Percentiles rank a stretch among this genome's conserved stretches.
Evolutionary conservation across 1,140 invertebrate genomes (phyloP).

Genomic region (Drosophila nasuta): DNA sequence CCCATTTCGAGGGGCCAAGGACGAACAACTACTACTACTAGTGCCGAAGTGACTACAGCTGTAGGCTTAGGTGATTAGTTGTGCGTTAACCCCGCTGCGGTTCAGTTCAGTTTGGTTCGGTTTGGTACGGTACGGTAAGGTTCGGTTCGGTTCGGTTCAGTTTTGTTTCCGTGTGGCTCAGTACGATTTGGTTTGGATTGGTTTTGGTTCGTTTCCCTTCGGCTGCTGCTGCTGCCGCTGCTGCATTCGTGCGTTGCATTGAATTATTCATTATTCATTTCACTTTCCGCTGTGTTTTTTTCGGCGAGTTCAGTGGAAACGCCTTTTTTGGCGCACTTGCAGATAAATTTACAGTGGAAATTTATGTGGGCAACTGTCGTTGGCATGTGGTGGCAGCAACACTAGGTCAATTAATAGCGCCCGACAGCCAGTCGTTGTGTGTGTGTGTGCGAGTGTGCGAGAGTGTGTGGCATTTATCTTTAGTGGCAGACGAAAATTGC

Average conservation of each 20-base stretch:
- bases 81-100: constrained; percentile 71
- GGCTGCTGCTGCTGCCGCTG: constrained; percentile 26
- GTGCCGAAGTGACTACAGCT: neutral
- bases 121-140: constrained; percentile 13
- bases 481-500: constrained; percentile 30
- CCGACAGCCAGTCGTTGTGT: neutral
- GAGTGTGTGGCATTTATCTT: constrained; percentile 40
- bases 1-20: constrained; percentile 62
- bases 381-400: constrained; percentile 12
- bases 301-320: constrained; percentile 26
- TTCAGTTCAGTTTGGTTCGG: constrained; percentile 24
- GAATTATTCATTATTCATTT: constrained; percentile 64
- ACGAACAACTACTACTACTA: neutral
- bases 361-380: constrained; percentile 28
- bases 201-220: constrained; percentile 8
- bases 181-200: constrained; percentile 30
- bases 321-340: constrained; percentile 7
- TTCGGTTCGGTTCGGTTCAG: neutral
- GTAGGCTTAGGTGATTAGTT: constrained; percentile 69
- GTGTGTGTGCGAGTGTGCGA: neutral
- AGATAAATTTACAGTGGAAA: constrained; percentile 38
- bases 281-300: constrained; percentile 15
- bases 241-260: constrained; percentile 63
- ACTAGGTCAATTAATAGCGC: constrained; percentile 39
- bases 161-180: constrained; percentile 10